Base-by-base conservation (phyloP, 2,797 vertebrate genomes). In the Cynopterus sphinx region DNA sequence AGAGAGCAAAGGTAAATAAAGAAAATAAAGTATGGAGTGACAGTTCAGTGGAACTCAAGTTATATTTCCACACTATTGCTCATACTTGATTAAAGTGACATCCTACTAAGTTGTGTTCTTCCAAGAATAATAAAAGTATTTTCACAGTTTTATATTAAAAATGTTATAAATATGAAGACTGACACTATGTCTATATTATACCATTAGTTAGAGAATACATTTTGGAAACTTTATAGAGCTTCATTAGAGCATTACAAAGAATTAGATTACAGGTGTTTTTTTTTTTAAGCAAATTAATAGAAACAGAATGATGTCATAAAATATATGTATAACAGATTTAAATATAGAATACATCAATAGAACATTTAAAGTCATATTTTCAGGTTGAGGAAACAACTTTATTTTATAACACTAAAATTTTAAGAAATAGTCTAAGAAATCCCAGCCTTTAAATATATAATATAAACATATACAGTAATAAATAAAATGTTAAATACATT, bases 361-460 rank as follows among this genome's bases (percentile, higher is more conserved):
- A 96, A 93, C 57, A 98, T 98, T 98, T 92, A 65, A 98, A 97
- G 91, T 97, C 96, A 98, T 98, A 96, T 98, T 99, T 98, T 97
- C 65, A 97, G 78, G 96, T 98, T 97, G 92, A 98, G 97, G 98
- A 98, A 98, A 98, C 98, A 98, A 96, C 90, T 97, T 98, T 97
- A 95, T 97, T 97, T 88, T 96, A 46, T 95, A 97, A 98, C 97
- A 98, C 94, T 98, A 97, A 98, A 98, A 94, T 97, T 95, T 98
- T 98, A 98, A 97, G 98, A 98, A 98, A 98, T 98, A 98, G 92
- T 97, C 95, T 98, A 98, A 98, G 98, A 98, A 98, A 98, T 96
- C 78, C 97, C 96, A 98, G 89, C 36, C 83, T 98, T 98, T 97
- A 96, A 96, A 97, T 98, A 96, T 97, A 96, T 96, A 97, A 57